Evolutionary conservation across 2,888 invertebrate genomes (phyloP), one percentile per base, ranked within the genome.

Genomic region (Synanthedon myopaeformis): DNA sequence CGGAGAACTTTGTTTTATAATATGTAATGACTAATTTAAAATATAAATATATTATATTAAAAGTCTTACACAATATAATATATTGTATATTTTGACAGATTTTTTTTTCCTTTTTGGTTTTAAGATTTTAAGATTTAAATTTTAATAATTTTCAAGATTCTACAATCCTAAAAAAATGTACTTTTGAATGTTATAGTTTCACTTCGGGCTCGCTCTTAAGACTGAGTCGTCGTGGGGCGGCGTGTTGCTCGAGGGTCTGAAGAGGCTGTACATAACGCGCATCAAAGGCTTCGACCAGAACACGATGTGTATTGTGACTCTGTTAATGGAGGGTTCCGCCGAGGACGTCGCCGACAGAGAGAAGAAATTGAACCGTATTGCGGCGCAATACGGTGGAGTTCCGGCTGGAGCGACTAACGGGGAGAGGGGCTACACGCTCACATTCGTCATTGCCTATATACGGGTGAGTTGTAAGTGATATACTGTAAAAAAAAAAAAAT

Each of bases 361-460:
- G 69, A 67, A 90, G 66, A 89, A 90, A 56, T 92, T 99, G 52
- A 94, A 96, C 74, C 88, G 86, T 11, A 93, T 98, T 51, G 97
- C 96, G 0, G 89, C 90, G 1, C 76, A 89, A 56, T 92, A 88
- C 72, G 93, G 94, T 0, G 99, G 98, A 1, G 86, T 98, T 35
- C 92, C 96, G 0, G 98, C 96, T 0, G 99, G 99, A 0, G 95
- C 96, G 49, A 92, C 92, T 53, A 99, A 99, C 70, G 99, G 99
- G 0, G 94, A 96, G 75, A 90, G 97, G 45, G 99, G 99, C 3
- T 99, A 99, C 73, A 93, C 96, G 68, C 89, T 99, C 50, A 99
- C 99, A 0, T 99, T 98, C 76, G 97, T 98, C 55, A 99, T 99
- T 60, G 99, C 99, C 10, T 99, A 99, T 74, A 92, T 99, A 49